A percentile compares a stretch with the other conserved stretches of the same genome.
These are phyloP conservation scores for Corythoichthys haematopterus DNA, from an alignment of 2,113 vertebrate genomes.

Conservation along the genomic window DNA sequence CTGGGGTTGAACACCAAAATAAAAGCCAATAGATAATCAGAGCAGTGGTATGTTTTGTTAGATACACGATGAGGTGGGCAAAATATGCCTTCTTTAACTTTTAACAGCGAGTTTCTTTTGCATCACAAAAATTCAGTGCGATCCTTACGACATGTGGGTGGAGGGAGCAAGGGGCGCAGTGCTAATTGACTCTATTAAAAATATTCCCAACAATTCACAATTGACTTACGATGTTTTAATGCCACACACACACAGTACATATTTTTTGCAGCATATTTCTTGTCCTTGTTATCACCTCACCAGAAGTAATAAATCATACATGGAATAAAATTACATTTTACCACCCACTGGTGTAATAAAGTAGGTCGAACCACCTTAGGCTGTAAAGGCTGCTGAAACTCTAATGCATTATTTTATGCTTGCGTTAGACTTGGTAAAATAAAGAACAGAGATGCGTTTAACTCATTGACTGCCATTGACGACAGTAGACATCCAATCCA, in stretches of 20 bases:
- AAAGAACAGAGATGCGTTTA: background rate
- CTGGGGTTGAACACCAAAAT: background rate
- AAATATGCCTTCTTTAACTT: no score
- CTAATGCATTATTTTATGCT: background rate
- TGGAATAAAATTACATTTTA: background rate
- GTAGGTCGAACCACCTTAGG: background rate
- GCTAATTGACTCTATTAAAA: background rate
- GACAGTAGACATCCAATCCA: no score
- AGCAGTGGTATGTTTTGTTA: background rate
- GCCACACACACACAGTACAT: background rate
- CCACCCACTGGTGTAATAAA: background rate
- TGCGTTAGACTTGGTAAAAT: background rate
- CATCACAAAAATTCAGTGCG: no score
- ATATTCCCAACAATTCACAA: background rate
- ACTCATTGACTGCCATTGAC: no score
- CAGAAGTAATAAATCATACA: slow-evolving; percentile 3
- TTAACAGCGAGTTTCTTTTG: no score
- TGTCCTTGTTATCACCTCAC: background rate
- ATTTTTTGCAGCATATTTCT: background rate
- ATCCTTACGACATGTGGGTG: background rate
- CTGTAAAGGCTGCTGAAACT: background rate
- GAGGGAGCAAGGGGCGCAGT: background rate
- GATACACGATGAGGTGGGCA: background rate
- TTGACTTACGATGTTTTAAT: background rate
- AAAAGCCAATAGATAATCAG: background rate